phyloP scores from a whole-genome alignment of 2,888 invertebrate species.

The Marronus borbonicus region DNA sequence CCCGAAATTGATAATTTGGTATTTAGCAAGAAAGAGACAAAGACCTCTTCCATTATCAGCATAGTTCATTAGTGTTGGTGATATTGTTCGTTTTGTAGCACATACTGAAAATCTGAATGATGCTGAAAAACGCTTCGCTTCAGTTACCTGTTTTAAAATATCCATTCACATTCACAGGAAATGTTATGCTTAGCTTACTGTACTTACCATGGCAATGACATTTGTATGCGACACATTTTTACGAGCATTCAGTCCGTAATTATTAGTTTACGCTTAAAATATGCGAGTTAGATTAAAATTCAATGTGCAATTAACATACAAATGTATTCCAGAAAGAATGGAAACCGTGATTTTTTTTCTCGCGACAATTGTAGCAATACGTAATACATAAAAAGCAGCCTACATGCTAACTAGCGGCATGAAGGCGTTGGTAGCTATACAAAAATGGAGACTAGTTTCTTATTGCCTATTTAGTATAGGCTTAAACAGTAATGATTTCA shows the following conservation, averaged over 20 bases:
- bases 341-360: slow-evolving; percentile 22
- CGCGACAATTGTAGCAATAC: neutral
- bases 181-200: neutral
- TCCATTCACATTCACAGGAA: too few relatives aligned
- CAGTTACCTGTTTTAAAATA: too few relatives aligned
- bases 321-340: slow-evolving; percentile 33
- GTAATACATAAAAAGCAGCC: neutral
- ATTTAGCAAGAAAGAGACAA: too few relatives aligned
- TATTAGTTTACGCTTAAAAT: neutral
- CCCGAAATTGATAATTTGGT: too few relatives aligned
- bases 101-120: too few relatives aligned
- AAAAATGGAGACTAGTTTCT: neutral
- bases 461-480: neutral
- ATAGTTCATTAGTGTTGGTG: too few relatives aligned
- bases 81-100: too few relatives aligned
- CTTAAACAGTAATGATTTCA: too few relatives aligned
- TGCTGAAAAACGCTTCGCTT: too few relatives aligned
- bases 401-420: slow-evolving; percentile 3
- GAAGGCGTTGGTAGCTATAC: neutral
- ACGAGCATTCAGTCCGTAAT: neutral
- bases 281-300: neutral
- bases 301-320: slow-evolving; percentile 20
- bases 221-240: slow-evolving; percentile 14
- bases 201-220: slow-evolving; percentile 37
- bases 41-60: too few relatives aligned